A percentile compares a stretch with the other conserved stretches of the same genome.
These are phyloP conservation scores for Hedychridium roseum DNA, from an alignment of 2,888 invertebrate species.

Conservation along the genomic window DNA sequence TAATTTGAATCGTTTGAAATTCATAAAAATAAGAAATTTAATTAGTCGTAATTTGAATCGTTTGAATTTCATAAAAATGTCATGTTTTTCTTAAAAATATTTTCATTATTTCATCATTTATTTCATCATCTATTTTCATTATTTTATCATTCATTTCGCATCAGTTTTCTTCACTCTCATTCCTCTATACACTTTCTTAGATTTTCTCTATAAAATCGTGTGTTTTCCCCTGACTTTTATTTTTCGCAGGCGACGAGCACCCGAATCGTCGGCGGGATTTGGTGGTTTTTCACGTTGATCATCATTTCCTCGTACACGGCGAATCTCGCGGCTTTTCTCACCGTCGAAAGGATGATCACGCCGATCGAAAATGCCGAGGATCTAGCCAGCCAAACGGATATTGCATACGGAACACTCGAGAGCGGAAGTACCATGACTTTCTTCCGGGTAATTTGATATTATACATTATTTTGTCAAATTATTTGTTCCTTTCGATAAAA, in stretches of 20 bases:
- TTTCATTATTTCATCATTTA: too few relatives aligned
- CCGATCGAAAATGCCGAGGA: slow-evolving; percentile 88
- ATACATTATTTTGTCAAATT: background rate
- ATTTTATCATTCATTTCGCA: too few relatives aligned
- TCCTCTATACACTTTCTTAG: too few relatives aligned
- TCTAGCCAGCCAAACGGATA: slow-evolving; percentile 82
- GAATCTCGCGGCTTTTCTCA: slow-evolving; percentile 89
- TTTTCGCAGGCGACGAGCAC: slow-evolving; percentile 72
- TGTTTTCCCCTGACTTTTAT: too few relatives aligned
- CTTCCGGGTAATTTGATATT: slow-evolving; percentile 70
- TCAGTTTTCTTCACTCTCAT: too few relatives aligned
- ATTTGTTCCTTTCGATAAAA: background rate
- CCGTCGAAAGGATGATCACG: slow-evolving; percentile 87
- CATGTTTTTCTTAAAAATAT: background rate
- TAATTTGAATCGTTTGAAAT: background rate
- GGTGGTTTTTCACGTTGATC: slow-evolving; percentile 94
- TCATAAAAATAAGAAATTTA: background rate
- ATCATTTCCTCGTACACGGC: slow-evolving; percentile 93
- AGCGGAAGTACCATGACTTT: slow-evolving; percentile 90
- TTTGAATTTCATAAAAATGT: slow-evolving; percentile 9
- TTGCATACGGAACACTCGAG: slow-evolving; percentile 83
- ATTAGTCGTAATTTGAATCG: background rate
- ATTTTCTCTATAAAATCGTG: too few relatives aligned
- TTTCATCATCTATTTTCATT: too few relatives aligned
- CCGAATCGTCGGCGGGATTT: slow-evolving; percentile 83